Percentiles rank a stretch among this genome's conserved stretches.
phyloP scores from a whole-genome alignment of 2,797 vertebrate species.

The Sebastes vulpes region DNA sequence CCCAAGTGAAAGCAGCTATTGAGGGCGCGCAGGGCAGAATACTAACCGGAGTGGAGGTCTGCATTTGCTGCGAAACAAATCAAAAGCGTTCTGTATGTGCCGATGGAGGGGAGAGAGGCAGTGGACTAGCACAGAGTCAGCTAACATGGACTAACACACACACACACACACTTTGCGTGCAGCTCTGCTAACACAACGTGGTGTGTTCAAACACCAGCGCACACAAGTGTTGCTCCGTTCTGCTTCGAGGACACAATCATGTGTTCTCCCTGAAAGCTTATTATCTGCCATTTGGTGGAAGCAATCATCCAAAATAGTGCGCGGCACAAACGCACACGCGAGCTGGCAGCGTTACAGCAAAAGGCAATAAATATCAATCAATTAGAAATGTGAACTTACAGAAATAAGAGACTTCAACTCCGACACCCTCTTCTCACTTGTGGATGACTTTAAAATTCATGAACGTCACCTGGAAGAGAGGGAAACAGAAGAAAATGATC shows the following conservation, averaged over 20 bases:
- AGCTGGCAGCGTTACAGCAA: no score
- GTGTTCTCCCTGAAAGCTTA: not conserved
- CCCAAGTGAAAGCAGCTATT: slow-evolving; percentile 71
- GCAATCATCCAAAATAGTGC: slow-evolving; percentile 3
- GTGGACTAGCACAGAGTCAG: slow-evolving; percentile 41
- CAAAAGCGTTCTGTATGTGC: slow-evolving; percentile 65
- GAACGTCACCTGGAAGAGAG: slow-evolving; percentile 89
- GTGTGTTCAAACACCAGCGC: slow-evolving; percentile 13
- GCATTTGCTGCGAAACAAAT: slow-evolving; percentile 63
- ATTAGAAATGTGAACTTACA: slow-evolving; percentile 85
- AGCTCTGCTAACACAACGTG: not conserved
- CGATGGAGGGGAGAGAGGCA: slow-evolving; percentile 24
- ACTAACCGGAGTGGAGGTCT: slow-evolving; percentile 62
- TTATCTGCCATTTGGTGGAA: slow-evolving; percentile 6
- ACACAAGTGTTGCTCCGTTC: not conserved
- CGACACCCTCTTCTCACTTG: slow-evolving; percentile 93
- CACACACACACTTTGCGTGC: not conserved
- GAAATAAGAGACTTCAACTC: slow-evolving; percentile 88
- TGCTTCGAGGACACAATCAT: slow-evolving; percentile 1
- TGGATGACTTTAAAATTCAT: slow-evolving; percentile 90
- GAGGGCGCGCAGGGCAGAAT: slow-evolving; percentile 61
- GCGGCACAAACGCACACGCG: not conserved
- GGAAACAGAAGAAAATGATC: not conserved
- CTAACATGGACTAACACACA: slow-evolving; percentile 35
- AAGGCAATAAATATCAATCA: not conserved